Base-by-base conservation (phyloP, 1,140 invertebrate species). In the Nymphalis io region DNA sequence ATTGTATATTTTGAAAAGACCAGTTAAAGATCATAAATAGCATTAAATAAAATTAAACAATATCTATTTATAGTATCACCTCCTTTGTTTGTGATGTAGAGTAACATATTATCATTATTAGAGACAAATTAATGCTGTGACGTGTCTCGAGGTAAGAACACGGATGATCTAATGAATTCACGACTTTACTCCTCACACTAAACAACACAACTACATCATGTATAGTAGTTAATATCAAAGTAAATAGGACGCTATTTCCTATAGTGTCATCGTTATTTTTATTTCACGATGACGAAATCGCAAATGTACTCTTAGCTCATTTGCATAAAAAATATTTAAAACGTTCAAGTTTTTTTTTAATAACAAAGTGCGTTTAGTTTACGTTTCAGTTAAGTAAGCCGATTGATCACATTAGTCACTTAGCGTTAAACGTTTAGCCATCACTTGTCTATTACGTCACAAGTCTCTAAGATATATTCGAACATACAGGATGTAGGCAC, bases 81-180 rank as follows among this genome's bases (percentile, higher is more conserved):
- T n/a, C 15, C n/a, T 46, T 46, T 16, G n/a, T 46, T 46, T 46
- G 13, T 21, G 18, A 21, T 20, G 18, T 51, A 13, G 16, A 12
- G 12, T 12, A 63, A 33, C 61, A 63, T 18, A n/a, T 59, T 57
- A 59, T 58, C 55, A 40, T 27, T 63, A 66, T 66, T 69, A 69
- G 51, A n/a, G n/a, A 58, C 51, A 18, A 69, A 63, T 51, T 69
- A 69, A 68, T 55, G 38, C 38, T 55, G 59, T 73, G 68, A 67
- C 68, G 68, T 44, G 62, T 58, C 60, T 51, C 53, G 13, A 62
- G 15, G 51, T 65, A 44, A 27, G n/a, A 16, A 58, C 61, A 68
- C 48, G 58, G 62, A 73, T 70, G 66, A 73, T 55, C 65, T 69
- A 69, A 73, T 73, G 72, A 73, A 73, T 73, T 66, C 72, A 61